These are phyloP conservation scores for Macrobrachium nipponense DNA, from an alignment of 1,140 invertebrate species.

Conservation along the genomic window DNA sequence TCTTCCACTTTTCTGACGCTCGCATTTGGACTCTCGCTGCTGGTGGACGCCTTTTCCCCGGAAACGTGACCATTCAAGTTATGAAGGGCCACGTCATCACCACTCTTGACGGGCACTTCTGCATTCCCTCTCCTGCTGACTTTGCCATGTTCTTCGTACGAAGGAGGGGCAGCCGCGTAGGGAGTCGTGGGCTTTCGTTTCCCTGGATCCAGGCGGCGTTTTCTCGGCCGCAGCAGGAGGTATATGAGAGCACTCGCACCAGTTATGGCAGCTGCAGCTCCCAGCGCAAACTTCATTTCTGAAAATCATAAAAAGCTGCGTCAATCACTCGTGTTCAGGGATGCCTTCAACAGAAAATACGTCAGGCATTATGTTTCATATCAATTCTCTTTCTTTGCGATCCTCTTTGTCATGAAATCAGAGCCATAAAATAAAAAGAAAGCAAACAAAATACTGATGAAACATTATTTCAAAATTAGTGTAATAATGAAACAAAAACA, in stretches of 20 bases:
- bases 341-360: no score
- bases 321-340: not conserved
- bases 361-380: no score
- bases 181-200: not conserved
- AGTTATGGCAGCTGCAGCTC: slow-evolving; percentile 44
- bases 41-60: no score
- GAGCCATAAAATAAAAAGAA: no score
- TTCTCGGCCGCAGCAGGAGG: slow-evolving; percentile 20
- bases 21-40: not conserved
- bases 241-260: slow-evolving; percentile 42
- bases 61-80: slow-evolving; percentile 14
- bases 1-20: not conserved
- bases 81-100: not conserved
- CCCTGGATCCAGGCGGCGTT: not conserved
- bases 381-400: no score
- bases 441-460: no score
- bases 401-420: no score
- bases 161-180: not conserved
- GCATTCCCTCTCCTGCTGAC: not conserved
- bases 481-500: no score
- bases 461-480: no score
- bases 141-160: not conserved
- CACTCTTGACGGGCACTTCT: not conserved
- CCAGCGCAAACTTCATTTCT: slow-evolving; percentile 46
- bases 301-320: not conserved